Percentiles rank a stretch among this genome's conserved stretches.
These are phyloP conservation scores for Cyanoderma ruficeps DNA, from an alignment of 2,113 vertebrate genomes.

Conservation along the genomic window DNA sequence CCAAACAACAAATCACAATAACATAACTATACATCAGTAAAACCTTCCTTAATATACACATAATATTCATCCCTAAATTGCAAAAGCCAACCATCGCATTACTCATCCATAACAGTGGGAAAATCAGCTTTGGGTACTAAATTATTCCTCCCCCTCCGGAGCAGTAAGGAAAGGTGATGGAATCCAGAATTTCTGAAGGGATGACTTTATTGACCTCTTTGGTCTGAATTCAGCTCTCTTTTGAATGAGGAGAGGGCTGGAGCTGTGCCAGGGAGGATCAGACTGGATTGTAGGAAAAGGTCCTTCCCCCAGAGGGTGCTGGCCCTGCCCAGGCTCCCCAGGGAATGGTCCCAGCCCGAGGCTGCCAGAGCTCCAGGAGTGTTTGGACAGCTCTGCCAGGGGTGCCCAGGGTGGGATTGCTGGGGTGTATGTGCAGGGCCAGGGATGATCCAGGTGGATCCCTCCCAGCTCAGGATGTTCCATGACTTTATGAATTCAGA, in stretches of 20 bases:
- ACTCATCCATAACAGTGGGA: not conserved
- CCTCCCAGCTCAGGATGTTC: not conserved
- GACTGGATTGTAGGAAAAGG: rapidly evolving
- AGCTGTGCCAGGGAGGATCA: not conserved
- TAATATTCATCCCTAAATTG: not conserved
- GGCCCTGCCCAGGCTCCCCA: not conserved
- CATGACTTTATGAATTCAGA: not conserved
- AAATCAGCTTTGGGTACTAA: not conserved
- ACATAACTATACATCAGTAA: not conserved
- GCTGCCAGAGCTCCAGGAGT: not conserved
- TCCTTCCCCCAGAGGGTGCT: not conserved
- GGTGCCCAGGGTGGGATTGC: not conserved
- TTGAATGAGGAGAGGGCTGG: not conserved
- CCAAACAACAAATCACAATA: not conserved
- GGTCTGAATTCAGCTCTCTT: not conserved
- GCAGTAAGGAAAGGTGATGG: not conserved
- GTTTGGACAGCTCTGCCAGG: not conserved
- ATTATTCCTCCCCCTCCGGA: not conserved
- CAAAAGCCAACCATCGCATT: not conserved
- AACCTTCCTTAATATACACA: not conserved
- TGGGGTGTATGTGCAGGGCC: not conserved
- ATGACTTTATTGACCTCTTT: not conserved
- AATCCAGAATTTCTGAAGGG: not conserved
- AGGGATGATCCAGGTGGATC: not conserved
- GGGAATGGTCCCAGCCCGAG: not conserved